These are phyloP conservation scores for Aegotheles bennettii DNA, from an alignment of 2,113 vertebrate genomes.

Conservation along the genomic window DNA sequence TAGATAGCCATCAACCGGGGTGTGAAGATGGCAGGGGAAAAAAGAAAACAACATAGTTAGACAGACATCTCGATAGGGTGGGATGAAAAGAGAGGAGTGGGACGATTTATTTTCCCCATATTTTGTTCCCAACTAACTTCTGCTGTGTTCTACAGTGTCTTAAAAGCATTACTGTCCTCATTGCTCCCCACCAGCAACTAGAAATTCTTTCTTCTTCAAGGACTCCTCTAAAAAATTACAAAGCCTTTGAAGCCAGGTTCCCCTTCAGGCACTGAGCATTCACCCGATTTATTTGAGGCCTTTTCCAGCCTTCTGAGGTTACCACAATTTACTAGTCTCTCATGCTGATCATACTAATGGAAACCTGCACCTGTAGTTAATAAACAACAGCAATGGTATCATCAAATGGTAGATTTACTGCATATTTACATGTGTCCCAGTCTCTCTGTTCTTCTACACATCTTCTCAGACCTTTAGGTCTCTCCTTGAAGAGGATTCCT, in stretches of 20 bases:
- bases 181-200: background rate
- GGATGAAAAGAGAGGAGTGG: background rate
- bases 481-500: background rate
- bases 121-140: background rate
- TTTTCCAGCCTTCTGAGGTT: background rate
- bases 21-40: background rate
- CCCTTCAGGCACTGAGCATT: background rate
- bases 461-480: background rate
- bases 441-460: background rate
- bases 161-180: background rate
- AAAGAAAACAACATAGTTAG: background rate
- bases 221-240: background rate
- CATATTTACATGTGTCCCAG: accelerated
- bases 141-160: background rate
- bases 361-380: background rate
- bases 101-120: background rate
- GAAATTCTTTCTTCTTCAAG: background rate
- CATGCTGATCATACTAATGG: background rate
- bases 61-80: background rate
- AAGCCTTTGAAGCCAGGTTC: background rate
- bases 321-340: background rate
- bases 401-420: background rate
- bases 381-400: background rate
- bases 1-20: background rate
- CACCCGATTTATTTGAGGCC: background rate